Evolutionary conservation across 2,888 invertebrate genomes (phyloP).

Genomic region (Drosophila picticornis): DNA sequence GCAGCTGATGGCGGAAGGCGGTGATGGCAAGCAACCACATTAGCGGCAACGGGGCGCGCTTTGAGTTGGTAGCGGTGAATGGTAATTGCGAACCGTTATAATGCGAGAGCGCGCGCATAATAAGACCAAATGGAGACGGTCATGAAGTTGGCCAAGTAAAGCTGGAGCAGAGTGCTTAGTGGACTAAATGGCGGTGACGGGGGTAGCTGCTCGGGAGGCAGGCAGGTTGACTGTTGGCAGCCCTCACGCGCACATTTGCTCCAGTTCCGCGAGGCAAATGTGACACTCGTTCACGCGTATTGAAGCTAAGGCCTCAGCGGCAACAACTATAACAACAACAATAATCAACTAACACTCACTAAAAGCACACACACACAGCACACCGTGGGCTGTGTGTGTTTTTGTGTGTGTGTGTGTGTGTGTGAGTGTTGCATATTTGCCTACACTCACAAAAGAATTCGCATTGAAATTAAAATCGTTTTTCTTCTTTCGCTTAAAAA

Average conservation of each 20-base stretch:
- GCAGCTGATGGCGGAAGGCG: conserved; percentile 7
- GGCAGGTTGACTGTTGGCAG: conserved; percentile 37
- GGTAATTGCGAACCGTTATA: conserved; percentile 79
- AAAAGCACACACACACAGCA: not conserved
- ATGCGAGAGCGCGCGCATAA: conserved; percentile 76
- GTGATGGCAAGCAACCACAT: conserved; percentile 58
- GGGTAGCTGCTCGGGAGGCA: not conserved
- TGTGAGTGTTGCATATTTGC: conserved; percentile 32
- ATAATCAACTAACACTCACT: not conserved
- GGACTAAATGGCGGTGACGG: not conserved
- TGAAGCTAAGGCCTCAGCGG: conserved; percentile 9
- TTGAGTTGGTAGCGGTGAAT: conserved; percentile 77
- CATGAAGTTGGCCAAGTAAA: conserved; percentile 25
- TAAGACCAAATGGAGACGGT: conserved; percentile 62
- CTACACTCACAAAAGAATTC: conserved; percentile 19
- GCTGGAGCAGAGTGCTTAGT: conserved; percentile 1
- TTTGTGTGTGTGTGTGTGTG: conserved; percentile 1
- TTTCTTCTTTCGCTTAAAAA: not conserved
- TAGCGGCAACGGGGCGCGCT: conserved; percentile 69
- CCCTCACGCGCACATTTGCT: conserved; percentile 74
- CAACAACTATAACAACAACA: conserved; percentile 5
- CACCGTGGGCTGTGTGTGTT: not conserved
- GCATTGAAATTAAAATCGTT: not conserved
- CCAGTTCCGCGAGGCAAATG: conserved; percentile 75
- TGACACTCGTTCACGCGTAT: conserved; percentile 63